phyloP scores from a whole-genome alignment of 2,797 vertebrate genomes.

The Peromyscus aztecus region DNA sequence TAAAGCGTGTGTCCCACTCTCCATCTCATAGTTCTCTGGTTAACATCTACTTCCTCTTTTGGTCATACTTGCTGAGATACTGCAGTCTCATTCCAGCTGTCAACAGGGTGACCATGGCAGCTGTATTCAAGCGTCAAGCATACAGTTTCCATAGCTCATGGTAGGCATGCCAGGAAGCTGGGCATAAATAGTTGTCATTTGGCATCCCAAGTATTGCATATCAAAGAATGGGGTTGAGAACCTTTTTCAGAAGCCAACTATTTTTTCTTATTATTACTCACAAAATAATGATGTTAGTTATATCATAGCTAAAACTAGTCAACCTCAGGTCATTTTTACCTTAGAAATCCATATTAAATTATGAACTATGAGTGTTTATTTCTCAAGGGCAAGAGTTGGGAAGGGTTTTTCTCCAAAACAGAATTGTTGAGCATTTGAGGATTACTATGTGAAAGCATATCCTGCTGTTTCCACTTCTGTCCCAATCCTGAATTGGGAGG shows the following conservation, averaged over 20 bases:
- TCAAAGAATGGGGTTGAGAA: neutral
- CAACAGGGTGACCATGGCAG: neutral
- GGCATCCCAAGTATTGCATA: neutral
- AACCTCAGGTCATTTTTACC: conserved; percentile 27
- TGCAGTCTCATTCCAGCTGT: fast-evolving
- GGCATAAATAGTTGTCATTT: neutral
- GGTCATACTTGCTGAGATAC: fast-evolving
- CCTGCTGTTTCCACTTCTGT: conserved; percentile 59
- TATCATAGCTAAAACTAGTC: neutral
- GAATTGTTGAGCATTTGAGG: neutral
- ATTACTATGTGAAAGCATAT: conserved; percentile 56
- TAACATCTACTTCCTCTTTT: no score
- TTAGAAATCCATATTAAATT: conserved; percentile 18
- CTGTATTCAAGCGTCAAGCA: neutral
- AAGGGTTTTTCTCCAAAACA: conserved; percentile 41
- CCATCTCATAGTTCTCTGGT: neutral
- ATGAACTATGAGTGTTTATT: conserved; percentile 17
- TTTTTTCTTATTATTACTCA: conserved; percentile 1
- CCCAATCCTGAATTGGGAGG: conserved; percentile 1
- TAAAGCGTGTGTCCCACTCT: neutral
- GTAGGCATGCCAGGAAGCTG: neutral
- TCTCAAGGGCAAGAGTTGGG: conserved; percentile 52
- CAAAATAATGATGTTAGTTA: conserved; percentile 16
- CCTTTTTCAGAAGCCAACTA: neutral
- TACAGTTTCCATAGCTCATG: neutral